Evolutionary conservation across 2,113 vertebrate species (phyloP).

Genomic region (Lophura nycthemera): DNA sequence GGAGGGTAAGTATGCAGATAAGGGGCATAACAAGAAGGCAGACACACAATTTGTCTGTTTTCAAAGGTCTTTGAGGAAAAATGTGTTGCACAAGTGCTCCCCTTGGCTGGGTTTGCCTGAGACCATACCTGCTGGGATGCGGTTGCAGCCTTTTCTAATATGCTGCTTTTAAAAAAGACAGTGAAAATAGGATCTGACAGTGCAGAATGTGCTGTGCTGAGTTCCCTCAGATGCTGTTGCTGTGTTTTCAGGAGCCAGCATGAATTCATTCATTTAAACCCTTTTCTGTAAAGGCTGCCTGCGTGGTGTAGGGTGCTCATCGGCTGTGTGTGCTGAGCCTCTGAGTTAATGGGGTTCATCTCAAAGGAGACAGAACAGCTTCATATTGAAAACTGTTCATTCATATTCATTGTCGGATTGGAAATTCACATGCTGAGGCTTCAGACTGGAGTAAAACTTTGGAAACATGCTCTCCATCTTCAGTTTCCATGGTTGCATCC

Average conservation of each 20-base stretch:
- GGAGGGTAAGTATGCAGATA: neutral
- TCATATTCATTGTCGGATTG: neutral
- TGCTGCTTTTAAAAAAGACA: neutral
- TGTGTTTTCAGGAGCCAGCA: neutral
- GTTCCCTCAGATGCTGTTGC: neutral
- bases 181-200: neutral
- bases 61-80: neutral
- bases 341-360: too few relatives aligned
- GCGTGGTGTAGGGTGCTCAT: neutral
- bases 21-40: neutral
- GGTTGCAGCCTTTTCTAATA: neutral
- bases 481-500: neutral
- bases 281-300: neutral
- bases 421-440: neutral
- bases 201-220: neutral
- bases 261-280: neutral
- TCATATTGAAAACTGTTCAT: neutral
- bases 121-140: rapidly evolving
- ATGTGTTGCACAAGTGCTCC: neutral
- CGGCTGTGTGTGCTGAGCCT: neutral
- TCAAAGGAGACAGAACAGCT: neutral
- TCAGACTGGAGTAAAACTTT: neutral
- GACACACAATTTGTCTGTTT: neutral
- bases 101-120: neutral
- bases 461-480: neutral